These are phyloP conservation scores for Hypomesus transpacificus DNA, from an alignment of 2,113 vertebrate genomes.

Conservation along the genomic window DNA sequence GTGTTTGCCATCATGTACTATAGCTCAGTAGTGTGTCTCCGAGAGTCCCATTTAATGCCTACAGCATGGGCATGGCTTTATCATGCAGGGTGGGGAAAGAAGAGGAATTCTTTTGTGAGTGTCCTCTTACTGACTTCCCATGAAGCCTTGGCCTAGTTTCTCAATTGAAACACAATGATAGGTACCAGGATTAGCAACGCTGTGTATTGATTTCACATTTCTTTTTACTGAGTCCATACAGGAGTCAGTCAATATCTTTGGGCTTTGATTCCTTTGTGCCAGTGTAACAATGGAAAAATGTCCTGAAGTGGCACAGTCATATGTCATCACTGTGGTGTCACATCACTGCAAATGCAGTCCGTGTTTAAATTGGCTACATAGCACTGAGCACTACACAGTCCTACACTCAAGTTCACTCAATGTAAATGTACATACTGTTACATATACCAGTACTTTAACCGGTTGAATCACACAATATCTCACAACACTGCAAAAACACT, in stretches of 20 bases:
- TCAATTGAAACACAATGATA: conserved; percentile 48
- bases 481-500: too few relatives aligned
- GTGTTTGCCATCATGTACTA: not conserved
- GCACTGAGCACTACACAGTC: conserved; percentile 2
- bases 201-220: conserved; percentile 52
- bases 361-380: conserved; percentile 28
- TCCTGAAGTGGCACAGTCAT: conserved; percentile 36
- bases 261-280: conserved; percentile 60
- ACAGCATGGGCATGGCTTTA: not conserved
- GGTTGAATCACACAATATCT: too few relatives aligned
- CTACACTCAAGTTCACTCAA: too few relatives aligned
- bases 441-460: too few relatives aligned
- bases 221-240: conserved; percentile 46
- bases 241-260: conserved; percentile 55
- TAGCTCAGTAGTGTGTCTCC: not conserved
- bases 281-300: conserved; percentile 12
- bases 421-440: too few relatives aligned
- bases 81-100: not conserved
- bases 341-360: conserved; percentile 12
- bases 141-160: conserved; percentile 21
- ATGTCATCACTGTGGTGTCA: conserved; percentile 40
- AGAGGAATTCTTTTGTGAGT: conserved; percentile 27
- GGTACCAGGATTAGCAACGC: conserved; percentile 57
- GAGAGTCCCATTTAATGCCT: not conserved
- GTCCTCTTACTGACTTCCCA: conserved; percentile 32